phyloP scores from a whole-genome alignment of 2,888 invertebrate genomes.

The Eupithecia insigniata region DNA sequence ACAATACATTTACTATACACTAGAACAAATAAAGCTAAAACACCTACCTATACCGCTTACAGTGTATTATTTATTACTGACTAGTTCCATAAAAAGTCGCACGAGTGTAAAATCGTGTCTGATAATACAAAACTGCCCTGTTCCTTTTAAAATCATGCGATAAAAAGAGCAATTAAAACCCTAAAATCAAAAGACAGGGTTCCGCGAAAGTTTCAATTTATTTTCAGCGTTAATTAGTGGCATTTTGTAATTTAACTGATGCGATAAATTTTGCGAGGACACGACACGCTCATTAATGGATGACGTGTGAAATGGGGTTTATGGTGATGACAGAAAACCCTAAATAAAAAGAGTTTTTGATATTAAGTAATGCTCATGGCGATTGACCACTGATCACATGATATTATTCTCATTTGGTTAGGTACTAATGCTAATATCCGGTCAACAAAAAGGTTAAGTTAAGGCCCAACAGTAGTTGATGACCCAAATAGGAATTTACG shows the following conservation, averaged over 20 bases:
- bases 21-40: too few relatives aligned
- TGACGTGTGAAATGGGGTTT: conserved; percentile 31
- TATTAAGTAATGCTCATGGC: background rate
- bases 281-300: conserved; percentile 39
- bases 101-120: conserved; percentile 2
- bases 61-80: background rate
- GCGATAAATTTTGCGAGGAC: conserved; percentile 43
- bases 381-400: background rate
- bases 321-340: conserved; percentile 31
- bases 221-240: conserved; percentile 41
- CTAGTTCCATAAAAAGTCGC: background rate
- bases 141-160: conserved; percentile 5
- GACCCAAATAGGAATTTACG: too few relatives aligned
- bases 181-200: conserved; percentile 29
- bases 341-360: background rate
- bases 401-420: background rate
- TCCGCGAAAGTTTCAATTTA: conserved; percentile 34
- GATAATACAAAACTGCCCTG: background rate
- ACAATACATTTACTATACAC: too few relatives aligned
- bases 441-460: too few relatives aligned
- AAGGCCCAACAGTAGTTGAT: too few relatives aligned
- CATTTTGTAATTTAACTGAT: conserved; percentile 45
- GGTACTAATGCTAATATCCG: background rate
- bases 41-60: background rate
- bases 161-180: conserved; percentile 27